Conservation (phyloP, 2,113 vertebrate species). For the Elephas maximus region DNA sequence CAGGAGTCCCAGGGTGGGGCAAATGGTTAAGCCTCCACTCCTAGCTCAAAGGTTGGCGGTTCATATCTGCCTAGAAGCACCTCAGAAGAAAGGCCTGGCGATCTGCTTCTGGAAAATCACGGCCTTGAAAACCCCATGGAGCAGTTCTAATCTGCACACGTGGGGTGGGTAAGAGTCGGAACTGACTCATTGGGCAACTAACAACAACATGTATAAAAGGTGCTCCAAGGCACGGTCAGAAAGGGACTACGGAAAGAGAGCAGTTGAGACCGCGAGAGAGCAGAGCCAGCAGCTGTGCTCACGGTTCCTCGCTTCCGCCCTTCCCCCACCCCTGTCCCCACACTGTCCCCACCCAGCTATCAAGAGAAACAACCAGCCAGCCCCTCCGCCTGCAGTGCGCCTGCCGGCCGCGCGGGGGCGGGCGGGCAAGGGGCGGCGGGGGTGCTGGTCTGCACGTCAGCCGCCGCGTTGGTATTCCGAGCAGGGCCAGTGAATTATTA, state of each 20-base stretch:
- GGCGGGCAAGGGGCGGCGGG: background rate
- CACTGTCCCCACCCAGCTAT: accelerated
- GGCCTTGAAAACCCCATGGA: too few relatives aligned
- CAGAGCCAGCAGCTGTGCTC: accelerated
- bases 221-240: background rate
- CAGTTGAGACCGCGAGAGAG: too few relatives aligned
- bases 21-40: too few relatives aligned
- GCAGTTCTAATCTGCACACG: too few relatives aligned
- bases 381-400: background rate
- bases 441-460: background rate
- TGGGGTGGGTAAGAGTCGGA: too few relatives aligned
- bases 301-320: accelerated
- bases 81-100: too few relatives aligned
- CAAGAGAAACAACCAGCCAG: background rate
- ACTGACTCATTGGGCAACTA: background rate
- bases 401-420: background rate
- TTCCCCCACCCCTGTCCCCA: accelerated
- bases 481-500: slow-evolving; percentile 1
- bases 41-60: too few relatives aligned
- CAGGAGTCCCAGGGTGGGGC: too few relatives aligned
- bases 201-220: too few relatives aligned
- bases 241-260: background rate
- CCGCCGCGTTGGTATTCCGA: background rate
- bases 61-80: too few relatives aligned
- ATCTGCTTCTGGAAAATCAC: too few relatives aligned